Conservation (phyloP, 1,140 invertebrate species). For the Stenopsyche tienmushanensis region DNA sequence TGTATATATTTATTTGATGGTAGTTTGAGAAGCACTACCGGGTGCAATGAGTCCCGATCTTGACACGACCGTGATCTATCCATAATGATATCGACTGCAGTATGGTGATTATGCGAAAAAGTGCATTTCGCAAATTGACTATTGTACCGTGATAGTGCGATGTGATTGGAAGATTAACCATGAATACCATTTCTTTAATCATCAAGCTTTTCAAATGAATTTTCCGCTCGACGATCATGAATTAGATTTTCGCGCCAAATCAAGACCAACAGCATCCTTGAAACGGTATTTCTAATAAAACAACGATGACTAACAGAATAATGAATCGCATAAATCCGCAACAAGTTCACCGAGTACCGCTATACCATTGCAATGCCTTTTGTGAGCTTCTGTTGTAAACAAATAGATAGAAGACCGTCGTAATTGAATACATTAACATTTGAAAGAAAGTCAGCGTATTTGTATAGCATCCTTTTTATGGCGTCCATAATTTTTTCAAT, state of each 20-base stretch:
- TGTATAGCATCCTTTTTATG: no score
- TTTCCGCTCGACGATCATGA: background rate
- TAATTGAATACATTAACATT: background rate
- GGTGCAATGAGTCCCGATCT: no score
- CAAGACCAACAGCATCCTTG: background rate
- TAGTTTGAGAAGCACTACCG: background rate
- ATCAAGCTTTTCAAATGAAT: background rate
- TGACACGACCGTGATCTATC: constrained; percentile 33
- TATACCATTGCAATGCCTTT: background rate
- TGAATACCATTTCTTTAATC: background rate
- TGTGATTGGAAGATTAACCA: background rate
- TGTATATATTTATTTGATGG: background rate
- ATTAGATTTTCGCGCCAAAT: background rate
- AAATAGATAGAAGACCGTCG: background rate
- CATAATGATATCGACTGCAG: constrained; percentile 11
- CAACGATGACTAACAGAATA: background rate
- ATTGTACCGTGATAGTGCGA: no score
- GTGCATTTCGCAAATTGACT: constrained; percentile 13
- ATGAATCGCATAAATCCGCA: no score
- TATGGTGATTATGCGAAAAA: constrained; percentile 16
- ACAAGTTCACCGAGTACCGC: no score
- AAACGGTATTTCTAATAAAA: background rate
- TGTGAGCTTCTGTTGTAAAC: background rate
- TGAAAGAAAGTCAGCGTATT: background rate
- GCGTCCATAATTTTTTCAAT: no score